Evolutionary conservation across 2,888 invertebrate genomes (phyloP), one percentile per base, ranked within the genome.

Genomic region (Hirtodrosophila trivittata): DNA sequence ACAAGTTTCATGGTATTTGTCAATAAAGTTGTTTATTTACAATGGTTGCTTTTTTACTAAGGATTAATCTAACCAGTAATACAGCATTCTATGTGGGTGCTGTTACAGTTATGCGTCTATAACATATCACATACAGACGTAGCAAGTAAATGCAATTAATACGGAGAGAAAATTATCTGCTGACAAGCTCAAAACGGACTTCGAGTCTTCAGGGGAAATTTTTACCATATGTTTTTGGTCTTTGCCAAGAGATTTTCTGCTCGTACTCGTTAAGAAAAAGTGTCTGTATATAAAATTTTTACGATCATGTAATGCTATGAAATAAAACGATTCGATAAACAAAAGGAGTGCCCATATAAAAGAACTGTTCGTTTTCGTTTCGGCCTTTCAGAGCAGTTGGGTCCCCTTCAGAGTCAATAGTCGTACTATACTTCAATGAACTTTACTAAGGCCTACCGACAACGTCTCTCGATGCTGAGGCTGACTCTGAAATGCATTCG

Each of bases 241-340:
- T 16, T 8, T 8, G 16, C 21, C 26, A 42, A 32, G 38, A 39
- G 26, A 35, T 38, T 52, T 46, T 42, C 37, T 51, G 55, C 37
- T 21, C 45, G 51, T 30, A 38, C 21, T 60, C 35, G 56, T 43
- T 45, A 68, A 56, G 74, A 63, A 66, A 62, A 39, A 58, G 46
- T 26, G 16, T 45, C 51, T 63, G 41, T 33, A 26, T 42, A 38
- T 30, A 33, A 38, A 26, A 21, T 18, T 35, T 28, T 28, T 32
- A 54, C 25, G 35, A 45, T 10, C 42, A 51, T 49, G 50, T 51
- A 63, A 51, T 55, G 65, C 33, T 5, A 21, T 21, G 5, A 28
- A 70, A 67, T 65, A 54, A 52, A 67, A 58, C 64, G 64, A 58
- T 71, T 72, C 77, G 76, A 72, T 80, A 82, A 85, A 85, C 85